A percentile compares a stretch with the other conserved stretches of the same genome.
These are phyloP conservation scores for Xyrauchen texanus DNA, from an alignment of 2,113 vertebrate genomes.

Conservation along the genomic window DNA sequence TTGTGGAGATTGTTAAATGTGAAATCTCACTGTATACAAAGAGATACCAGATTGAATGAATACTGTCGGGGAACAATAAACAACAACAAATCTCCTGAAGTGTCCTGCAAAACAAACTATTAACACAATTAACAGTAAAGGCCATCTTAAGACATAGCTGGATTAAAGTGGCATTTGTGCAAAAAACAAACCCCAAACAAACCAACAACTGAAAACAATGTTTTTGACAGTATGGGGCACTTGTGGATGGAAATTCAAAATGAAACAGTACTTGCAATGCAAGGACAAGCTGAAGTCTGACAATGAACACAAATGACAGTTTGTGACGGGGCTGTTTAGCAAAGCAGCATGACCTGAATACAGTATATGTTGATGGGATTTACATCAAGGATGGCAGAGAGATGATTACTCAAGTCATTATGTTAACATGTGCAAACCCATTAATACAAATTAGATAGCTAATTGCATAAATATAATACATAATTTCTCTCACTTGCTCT, in stretches of 20 bases:
- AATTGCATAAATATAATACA: conserved; percentile 79
- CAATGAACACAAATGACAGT: conserved; percentile 36
- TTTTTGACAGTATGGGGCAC: too few relatives aligned
- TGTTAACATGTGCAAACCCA: conserved; percentile 73
- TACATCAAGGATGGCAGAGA: conserved; percentile 72
- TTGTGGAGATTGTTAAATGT: neutral
- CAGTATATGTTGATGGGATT: conserved; percentile 75
- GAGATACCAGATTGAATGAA: too few relatives aligned
- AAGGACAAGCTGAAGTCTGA: conserved; percentile 33
- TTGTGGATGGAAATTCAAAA: neutral
- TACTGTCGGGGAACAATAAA: neutral
- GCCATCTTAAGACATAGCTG: neutral
- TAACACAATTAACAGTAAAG: neutral
- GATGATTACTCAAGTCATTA: conserved; percentile 74
- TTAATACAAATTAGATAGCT: conserved; percentile 78
- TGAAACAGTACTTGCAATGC: neutral
- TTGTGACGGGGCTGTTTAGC: conserved; percentile 60
- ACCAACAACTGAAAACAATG: too few relatives aligned
- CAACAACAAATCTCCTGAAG: neutral
- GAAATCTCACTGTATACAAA: neutral
- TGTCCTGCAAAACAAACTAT: neutral
- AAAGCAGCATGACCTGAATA: conserved; percentile 69
- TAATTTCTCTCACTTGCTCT: conserved; percentile 54
- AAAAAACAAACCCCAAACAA: too few relatives aligned
- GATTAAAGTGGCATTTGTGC: neutral